A percentile compares a stretch with the other conserved stretches of the same genome.
phyloP scores from a whole-genome alignment of 2,113 vertebrate species.

The Probosciger aterrimus region DNA sequence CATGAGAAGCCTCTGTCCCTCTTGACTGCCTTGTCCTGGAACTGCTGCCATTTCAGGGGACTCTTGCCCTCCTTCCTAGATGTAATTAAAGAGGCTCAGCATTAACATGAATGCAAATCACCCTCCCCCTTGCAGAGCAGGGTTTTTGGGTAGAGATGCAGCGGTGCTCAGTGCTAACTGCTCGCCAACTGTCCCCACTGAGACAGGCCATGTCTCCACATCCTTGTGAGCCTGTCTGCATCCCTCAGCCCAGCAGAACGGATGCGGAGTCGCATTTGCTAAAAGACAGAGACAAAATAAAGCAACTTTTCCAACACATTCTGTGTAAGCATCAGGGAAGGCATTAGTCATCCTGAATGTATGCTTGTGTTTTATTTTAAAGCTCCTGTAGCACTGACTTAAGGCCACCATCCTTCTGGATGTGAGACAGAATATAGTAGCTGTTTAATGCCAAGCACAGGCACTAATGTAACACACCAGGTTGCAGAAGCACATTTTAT shows the following conservation, averaged over 20 bases:
- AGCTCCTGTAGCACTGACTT: background rate
- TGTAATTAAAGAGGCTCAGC: background rate
- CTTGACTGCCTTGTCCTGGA: rapidly evolving
- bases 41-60: background rate
- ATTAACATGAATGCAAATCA: rapidly evolving
- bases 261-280: background rate
- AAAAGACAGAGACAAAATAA: background rate
- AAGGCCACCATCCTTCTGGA: background rate
- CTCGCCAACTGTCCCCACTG: background rate
- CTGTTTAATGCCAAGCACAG: background rate
- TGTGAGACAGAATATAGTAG: background rate
- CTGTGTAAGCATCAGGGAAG: background rate
- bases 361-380: background rate
- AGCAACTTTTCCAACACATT: background rate
- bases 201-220: rapidly evolving
- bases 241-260: background rate
- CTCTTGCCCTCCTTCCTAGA: background rate
- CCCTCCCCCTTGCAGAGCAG: background rate
- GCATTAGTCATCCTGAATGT: background rate
- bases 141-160: background rate
- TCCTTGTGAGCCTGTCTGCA: background rate
- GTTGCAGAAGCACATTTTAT: rapidly evolving
- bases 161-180: background rate
- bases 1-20: background rate
- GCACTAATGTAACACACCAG: background rate